These are phyloP conservation scores for Trissoscelio sp. DNA, from an alignment of 2,888 invertebrate species.

Conservation along the genomic window DNA sequence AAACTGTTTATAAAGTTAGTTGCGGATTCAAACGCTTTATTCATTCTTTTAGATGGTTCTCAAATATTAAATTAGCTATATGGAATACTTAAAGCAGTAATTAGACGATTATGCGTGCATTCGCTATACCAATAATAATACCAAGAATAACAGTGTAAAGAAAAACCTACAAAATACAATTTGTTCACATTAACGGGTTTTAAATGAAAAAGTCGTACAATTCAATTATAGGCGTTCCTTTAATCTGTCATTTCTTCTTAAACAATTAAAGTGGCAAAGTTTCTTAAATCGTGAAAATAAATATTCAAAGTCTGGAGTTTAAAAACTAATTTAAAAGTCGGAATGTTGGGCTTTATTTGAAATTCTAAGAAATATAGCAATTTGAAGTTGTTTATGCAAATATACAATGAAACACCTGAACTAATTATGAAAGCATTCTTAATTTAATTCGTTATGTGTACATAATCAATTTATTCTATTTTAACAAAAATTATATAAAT, in stretches of 20 bases:
- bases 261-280: slow-evolving; percentile 20
- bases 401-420: background rate
- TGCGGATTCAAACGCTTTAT: slow-evolving; percentile 25
- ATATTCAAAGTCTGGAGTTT: slow-evolving; percentile 31
- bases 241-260: background rate
- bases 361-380: slow-evolving; percentile 13
- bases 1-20: slow-evolving; percentile 43
- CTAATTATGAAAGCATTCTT: background rate
- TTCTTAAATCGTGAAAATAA: slow-evolving; percentile 31
- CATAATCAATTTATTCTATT: too few species aligned
- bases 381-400: too few species aligned
- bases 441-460: background rate
- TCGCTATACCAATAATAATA: too few species aligned
- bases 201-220: background rate
- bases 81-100: slow-evolving; percentile 1
- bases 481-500: too few species aligned
- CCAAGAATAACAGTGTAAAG: too few species aligned
- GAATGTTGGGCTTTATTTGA: slow-evolving; percentile 4
- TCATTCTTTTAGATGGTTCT: slow-evolving; percentile 27
- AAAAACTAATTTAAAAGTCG: slow-evolving; percentile 33
- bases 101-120: too few species aligned
- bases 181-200: background rate
- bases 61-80: slow-evolving; percentile 33
- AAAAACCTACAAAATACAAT: background rate
- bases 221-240: background rate